These are phyloP conservation scores for Elegia similella DNA, from an alignment of 2,888 invertebrate species.

Conservation along the genomic window DNA sequence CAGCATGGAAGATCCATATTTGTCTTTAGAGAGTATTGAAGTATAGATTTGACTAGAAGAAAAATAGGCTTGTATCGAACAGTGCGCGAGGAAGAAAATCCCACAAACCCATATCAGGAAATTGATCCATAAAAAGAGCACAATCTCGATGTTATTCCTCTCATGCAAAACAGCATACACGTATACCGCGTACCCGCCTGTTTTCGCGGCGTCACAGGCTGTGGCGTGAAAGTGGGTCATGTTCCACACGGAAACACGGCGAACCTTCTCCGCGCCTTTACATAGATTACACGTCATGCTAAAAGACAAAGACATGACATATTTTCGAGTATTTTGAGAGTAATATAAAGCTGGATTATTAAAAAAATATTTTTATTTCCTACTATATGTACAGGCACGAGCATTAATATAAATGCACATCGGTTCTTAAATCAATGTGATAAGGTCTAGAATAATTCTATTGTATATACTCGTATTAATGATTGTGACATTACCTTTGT, in stretches of 20 bases:
- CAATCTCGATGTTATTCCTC: slow-evolving; percentile 1
- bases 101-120: background rate
- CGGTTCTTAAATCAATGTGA: too few species aligned
- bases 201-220: slow-evolving; percentile 23
- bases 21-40: too few species aligned
- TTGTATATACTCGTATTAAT: too few species aligned
- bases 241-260: slow-evolving; percentile 23
- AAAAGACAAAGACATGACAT: background rate
- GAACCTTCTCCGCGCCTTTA: slow-evolving; percentile 16
- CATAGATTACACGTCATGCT: background rate
- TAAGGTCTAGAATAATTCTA: too few species aligned
- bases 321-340: too few species aligned
- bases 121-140: slow-evolving; percentile 1
- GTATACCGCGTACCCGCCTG: slow-evolving; percentile 1
- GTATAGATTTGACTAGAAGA: too few species aligned
- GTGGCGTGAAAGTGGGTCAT: slow-evolving; percentile 38
- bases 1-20: too few species aligned
- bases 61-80: background rate
- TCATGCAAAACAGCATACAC: slow-evolving; percentile 6
- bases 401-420: too few species aligned
- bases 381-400: too few species aligned
- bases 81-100: background rate
- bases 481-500: too few species aligned
- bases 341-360: too few species aligned
- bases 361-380: too few species aligned